A percentile compares a stretch with the other conserved stretches of the same genome.
Conservation (phyloP, 2,888 invertebrate species). For the Leptinotarsa tumamoca region DNA sequence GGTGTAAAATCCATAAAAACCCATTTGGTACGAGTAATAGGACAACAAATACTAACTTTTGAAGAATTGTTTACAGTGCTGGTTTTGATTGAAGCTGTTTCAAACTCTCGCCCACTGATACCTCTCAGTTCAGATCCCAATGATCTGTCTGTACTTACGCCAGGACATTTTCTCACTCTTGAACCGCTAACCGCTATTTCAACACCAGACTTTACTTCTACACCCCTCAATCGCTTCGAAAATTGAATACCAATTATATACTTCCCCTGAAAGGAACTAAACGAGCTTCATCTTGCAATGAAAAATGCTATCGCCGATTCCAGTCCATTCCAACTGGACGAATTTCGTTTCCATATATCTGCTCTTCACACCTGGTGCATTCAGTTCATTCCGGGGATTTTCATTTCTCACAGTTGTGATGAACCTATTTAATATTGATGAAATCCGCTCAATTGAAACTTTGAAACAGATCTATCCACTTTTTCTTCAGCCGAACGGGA, state of each 20-base stretch:
- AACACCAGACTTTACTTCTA: no score
- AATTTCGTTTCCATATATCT: slow-evolving; percentile 22
- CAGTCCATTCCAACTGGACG: background rate
- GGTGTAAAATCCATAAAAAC: no score
- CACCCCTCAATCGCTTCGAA: background rate
- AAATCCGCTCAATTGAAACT: background rate
- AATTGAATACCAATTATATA: background rate
- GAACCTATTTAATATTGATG: slow-evolving; percentile 22
- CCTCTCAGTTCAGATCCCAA: no score
- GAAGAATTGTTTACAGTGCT: no score
- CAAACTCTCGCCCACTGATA: no score
- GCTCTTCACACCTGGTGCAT: slow-evolving; percentile 15
- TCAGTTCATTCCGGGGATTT: slow-evolving; percentile 6
- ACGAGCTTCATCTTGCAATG: background rate
- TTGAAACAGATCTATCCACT: slow-evolving; percentile 11
- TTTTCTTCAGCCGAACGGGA: background rate
- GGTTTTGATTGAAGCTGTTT: no score
- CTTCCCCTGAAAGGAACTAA: background rate
- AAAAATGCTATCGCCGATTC: background rate
- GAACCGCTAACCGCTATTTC: no score
- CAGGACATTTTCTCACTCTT: no score
- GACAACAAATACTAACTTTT: no score
- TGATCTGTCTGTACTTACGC: no score
- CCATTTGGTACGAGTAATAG: no score
- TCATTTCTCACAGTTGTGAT: slow-evolving; percentile 17